These are phyloP conservation scores for Nesoenas mayeri DNA, from an alignment of 2,113 vertebrate genomes.

Conservation along the genomic window DNA sequence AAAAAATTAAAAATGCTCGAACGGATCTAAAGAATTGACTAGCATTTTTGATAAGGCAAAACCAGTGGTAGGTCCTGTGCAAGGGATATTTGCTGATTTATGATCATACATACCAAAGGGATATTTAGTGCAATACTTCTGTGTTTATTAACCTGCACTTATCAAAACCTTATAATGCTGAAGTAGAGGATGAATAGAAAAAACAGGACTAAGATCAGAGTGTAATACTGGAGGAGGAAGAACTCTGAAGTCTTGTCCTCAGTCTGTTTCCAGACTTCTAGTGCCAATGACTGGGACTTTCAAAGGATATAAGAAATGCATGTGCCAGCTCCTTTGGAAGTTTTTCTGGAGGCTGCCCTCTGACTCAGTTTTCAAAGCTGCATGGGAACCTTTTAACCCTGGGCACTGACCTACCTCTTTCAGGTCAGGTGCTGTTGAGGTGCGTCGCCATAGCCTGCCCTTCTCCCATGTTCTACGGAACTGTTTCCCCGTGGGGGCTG, in stretches of 20 bases:
- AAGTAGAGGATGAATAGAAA: background rate
- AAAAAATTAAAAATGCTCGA: background rate
- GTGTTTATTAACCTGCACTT: background rate
- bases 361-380: slow-evolving; percentile 15
- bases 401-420: background rate
- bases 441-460: background rate
- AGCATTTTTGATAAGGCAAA: background rate
- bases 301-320: background rate
- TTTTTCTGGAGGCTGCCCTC: background rate
- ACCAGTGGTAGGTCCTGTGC: rapidly evolving
- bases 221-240: background rate
- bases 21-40: background rate
- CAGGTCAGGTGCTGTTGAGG: background rate
- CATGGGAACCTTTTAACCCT: background rate
- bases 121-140: background rate
- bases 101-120: background rate
- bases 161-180: background rate
- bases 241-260: background rate
- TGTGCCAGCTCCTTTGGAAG: background rate
- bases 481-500: background rate
- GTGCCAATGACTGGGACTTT: background rate
- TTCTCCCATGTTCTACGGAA: background rate
- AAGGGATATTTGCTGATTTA: background rate
- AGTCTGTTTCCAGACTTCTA: background rate
- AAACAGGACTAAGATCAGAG: background rate